Evolutionary conservation across 1,140 invertebrate genomes (phyloP).

Genomic region (Tetragnatha versicolor): DNA sequence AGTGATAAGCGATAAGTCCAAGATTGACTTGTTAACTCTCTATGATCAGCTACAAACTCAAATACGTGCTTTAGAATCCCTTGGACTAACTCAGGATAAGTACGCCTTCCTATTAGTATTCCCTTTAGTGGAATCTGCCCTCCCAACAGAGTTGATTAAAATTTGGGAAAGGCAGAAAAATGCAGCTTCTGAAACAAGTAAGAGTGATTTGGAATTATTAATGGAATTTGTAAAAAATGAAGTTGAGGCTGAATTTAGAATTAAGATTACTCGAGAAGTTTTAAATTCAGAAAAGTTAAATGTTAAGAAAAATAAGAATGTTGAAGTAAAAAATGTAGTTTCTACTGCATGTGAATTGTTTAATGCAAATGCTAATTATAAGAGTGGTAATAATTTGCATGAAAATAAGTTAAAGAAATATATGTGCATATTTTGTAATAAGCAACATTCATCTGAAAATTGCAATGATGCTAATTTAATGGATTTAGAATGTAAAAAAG

Average conservation of each 20-base stretch:
- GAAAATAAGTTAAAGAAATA: background rate
- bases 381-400: background rate
- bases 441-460: constrained; percentile 6
- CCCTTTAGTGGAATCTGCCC: background rate
- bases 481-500: constrained; percentile 6
- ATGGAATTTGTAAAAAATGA: constrained; percentile 7
- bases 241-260: background rate
- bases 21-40: background rate
- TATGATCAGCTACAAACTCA: constrained; percentile 16
- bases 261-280: background rate
- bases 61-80: background rate
- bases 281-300: background rate
- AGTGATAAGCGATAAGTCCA: background rate
- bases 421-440: constrained; percentile 21
- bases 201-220: constrained; percentile 2
- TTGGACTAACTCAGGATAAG: constrained; percentile 9
- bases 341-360: constrained; percentile 13
- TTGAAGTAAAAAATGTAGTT: background rate
- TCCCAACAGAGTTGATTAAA: background rate
- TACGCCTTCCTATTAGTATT: background rate
- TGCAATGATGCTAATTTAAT: background rate
- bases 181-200: background rate
- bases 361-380: background rate
- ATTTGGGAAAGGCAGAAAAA: background rate
- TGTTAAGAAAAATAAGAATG: constrained; percentile 30